Evolutionary conservation across 1,140 invertebrate genomes (phyloP), one percentile per base, ranked within the genome.

Genomic region (Bombus balteatus): DNA sequence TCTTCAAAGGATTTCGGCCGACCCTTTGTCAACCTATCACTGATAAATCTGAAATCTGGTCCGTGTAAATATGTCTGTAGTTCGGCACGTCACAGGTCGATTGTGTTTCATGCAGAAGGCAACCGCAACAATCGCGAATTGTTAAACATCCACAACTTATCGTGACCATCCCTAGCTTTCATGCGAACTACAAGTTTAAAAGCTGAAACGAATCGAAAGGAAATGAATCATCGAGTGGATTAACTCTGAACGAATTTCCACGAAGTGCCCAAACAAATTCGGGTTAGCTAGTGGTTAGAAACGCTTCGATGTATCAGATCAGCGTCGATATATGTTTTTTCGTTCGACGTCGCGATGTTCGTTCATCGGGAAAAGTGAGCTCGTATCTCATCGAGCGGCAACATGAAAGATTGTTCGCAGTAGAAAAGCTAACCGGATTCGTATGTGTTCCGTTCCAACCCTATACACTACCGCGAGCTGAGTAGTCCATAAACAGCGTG

Each of bases 1-100:
- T 93, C 92, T 92, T 93, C 92, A 93, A 93, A 93, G 90, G 85
- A 88, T 89, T 91, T 91, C 78, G 85, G 91, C 91, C 91, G 90
- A 81, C 88, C 74, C 83, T 92, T 88, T 88, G 91, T 91, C 83
- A 87, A 84, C 83, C 59, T 77, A 88, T 84, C 72, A 37, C 71
- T 76, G 85, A 91, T 89, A 89, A 91, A 89, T 84, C 78, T 59
- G 89, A 90, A 91, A 91, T 90, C 90, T 91, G 79, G 90, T 68
- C 57, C 85, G 83, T 72, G 78, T 87, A 91, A 91, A 91, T 66
- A 90, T 83, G 47, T 84, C 66, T 41, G 53, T 47, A 39, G 39
- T 65, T 87, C 75, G 57, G 76, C 57, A 39, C 34, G 47, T 79
- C 75, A 79, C 53, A 57, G 39, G 62, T 83, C 82, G 39, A 47